phyloP scores from a whole-genome alignment of 2,797 vertebrate genomes.

The Nannoperca australis region DNA sequence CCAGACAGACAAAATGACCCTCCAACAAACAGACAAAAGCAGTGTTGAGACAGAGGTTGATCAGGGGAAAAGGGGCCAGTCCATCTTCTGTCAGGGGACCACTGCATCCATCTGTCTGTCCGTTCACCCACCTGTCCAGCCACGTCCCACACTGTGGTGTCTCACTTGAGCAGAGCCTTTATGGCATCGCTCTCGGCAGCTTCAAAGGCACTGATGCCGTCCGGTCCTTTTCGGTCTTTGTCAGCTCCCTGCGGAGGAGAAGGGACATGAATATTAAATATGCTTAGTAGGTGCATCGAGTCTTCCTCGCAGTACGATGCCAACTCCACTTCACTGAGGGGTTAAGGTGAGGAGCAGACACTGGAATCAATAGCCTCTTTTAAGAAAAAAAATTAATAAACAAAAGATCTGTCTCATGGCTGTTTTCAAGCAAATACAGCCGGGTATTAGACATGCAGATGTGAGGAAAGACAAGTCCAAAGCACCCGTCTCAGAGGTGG shows the following conservation, averaged over 20 bases:
- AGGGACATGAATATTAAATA: conserved; percentile 55
- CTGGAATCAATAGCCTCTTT: background rate
- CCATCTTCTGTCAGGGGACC: conserved; percentile 72
- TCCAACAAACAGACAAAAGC: conserved; percentile 80
- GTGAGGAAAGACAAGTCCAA: background rate
- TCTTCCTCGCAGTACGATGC: conserved; percentile 9
- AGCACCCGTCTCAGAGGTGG: background rate
- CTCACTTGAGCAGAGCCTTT: conserved; percentile 85
- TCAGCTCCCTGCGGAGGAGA: conserved; percentile 83
- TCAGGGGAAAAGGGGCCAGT: conserved; percentile 59
- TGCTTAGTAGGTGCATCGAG: conserved; percentile 24
- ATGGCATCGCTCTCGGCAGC: conserved; percentile 72
- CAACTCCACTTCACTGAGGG: background rate
- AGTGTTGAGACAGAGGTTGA: conserved; percentile 74
- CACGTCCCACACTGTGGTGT: conserved; percentile 52
- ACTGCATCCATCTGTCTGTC: conserved; percentile 75
- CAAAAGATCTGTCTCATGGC: background rate
- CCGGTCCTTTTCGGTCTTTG: conserved; percentile 78
- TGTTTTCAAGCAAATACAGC: too few species aligned
- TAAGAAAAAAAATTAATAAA: too few species aligned
- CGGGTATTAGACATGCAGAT: background rate
- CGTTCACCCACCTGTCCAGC: conserved; percentile 70
- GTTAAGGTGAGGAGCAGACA: conserved; percentile 20
- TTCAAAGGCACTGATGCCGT: conserved; percentile 73
- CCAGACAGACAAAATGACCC: conserved; percentile 74